Evolutionary conservation across 2,113 vertebrate species (phyloP).

Genomic region (Tragulus kanchil): DNA sequence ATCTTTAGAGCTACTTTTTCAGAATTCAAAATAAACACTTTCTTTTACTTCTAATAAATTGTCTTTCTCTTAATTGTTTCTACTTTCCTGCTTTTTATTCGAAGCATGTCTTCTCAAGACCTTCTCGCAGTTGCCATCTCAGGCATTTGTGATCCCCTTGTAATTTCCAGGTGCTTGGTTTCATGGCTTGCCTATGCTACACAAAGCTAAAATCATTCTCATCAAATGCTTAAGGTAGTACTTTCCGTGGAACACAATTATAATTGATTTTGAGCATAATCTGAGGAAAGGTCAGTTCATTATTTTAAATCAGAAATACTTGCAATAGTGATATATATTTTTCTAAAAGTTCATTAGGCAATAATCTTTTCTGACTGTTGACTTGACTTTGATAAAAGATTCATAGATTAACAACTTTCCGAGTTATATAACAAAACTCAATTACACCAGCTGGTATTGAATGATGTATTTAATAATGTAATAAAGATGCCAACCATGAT

Average conservation of each 20-base stretch:
- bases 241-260: slow-evolving; percentile 52
- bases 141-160: slow-evolving; percentile 49
- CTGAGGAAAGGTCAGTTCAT: slow-evolving; percentile 65
- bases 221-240: slow-evolving; percentile 60
- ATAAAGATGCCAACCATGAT: slow-evolving; percentile 84
- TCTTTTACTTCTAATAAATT: background rate
- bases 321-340: slow-evolving; percentile 66
- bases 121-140: background rate
- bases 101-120: slow-evolving; percentile 45
- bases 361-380: slow-evolving; percentile 75
- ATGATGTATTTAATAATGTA: slow-evolving; percentile 82
- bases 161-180: slow-evolving; percentile 73
- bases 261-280: slow-evolving; percentile 73
- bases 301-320: slow-evolving; percentile 72
- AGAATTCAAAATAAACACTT: background rate
- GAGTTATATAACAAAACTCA: slow-evolving; percentile 76
- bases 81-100: background rate
- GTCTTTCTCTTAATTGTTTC: background rate
- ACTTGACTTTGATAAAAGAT: slow-evolving; percentile 82
- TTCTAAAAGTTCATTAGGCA: slow-evolving; percentile 77
- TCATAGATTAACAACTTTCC: slow-evolving; percentile 76
- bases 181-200: background rate
- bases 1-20: background rate
- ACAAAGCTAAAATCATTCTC: slow-evolving; percentile 70
- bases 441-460: slow-evolving; percentile 81